Evolutionary conservation across 2,113 vertebrate species (phyloP).

Genomic region (Daphoenositta chrysoptera): DNA sequence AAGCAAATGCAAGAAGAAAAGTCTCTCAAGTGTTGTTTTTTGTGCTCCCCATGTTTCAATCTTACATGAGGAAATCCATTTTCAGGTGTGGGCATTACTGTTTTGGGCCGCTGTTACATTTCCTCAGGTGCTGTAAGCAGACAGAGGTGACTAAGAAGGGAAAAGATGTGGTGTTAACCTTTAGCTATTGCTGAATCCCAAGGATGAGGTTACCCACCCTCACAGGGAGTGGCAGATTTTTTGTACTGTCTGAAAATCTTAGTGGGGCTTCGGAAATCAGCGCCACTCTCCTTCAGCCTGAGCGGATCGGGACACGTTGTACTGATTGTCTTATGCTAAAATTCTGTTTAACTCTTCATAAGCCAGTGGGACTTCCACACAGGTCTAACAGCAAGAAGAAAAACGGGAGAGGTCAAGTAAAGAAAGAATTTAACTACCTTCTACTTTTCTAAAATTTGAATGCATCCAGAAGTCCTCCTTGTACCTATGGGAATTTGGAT

Average conservation of each 20-base stretch:
- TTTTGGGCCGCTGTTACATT: neutral
- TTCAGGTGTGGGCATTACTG: neutral
- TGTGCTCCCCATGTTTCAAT: neutral
- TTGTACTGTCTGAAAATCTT: neutral
- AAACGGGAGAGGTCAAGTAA: neutral
- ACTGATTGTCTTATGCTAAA: neutral
- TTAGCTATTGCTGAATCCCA: neutral
- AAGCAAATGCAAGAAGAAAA: neutral
- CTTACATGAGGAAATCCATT: neutral
- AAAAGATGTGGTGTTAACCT: neutral
- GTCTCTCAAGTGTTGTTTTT: neutral
- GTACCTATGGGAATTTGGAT: neutral
- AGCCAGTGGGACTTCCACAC: neutral
- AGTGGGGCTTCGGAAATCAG: neutral
- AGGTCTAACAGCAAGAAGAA: neutral
- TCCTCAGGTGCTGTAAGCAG: neutral
- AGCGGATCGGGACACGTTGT: rapidly evolving
- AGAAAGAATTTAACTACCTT: neutral
- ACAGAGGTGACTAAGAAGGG: neutral
- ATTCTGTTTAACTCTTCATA: neutral
- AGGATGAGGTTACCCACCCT: neutral
- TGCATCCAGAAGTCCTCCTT: neutral
- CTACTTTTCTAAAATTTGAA: neutral
- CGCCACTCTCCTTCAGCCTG: neutral
- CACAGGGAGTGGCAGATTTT: neutral